These are phyloP conservation scores for Theodoxus fluviatilis DNA, from an alignment of 2,888 invertebrate genomes.

Conservation along the genomic window DNA sequence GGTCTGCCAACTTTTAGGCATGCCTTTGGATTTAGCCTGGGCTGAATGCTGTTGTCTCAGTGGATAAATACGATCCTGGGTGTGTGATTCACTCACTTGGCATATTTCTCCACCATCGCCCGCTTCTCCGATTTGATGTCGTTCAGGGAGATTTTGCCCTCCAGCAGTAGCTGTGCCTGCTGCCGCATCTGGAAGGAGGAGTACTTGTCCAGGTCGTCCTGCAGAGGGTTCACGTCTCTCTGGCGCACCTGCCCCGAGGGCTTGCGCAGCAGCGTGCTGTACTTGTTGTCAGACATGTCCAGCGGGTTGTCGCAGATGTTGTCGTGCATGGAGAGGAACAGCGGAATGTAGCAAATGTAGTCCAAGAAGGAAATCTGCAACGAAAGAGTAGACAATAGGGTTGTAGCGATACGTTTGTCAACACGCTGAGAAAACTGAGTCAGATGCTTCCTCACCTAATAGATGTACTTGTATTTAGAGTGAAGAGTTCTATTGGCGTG, in stretches of 20 bases:
- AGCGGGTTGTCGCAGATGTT: constrained; percentile 62
- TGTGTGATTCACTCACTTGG: constrained; percentile 38
- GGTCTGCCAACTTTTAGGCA: no score
- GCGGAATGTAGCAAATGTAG: constrained; percentile 63
- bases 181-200: constrained; percentile 48
- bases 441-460: no score
- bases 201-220: constrained; percentile 50
- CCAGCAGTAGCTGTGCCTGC: constrained; percentile 51
- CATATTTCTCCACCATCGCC: constrained; percentile 48
- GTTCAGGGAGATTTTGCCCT: constrained; percentile 44
- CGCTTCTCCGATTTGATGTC: constrained; percentile 42
- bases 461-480: no score
- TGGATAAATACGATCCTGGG: neutral
- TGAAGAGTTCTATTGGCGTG: no score
- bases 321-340: constrained; percentile 65
- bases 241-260: constrained; percentile 51
- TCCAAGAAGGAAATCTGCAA: constrained; percentile 64
- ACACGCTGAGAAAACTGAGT: no score
- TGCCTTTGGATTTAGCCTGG: no score
- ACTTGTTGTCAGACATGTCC: constrained; percentile 61
- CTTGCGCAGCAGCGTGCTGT: constrained; percentile 42
- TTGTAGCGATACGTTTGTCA: no score
- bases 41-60: no score
- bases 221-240: constrained; percentile 63
- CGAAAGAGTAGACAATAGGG: no score